Evolutionary conservation across 2,113 vertebrate genomes (phyloP), one percentile per base, ranked within the genome.

Genomic region (Polypterus senegalus): DNA sequence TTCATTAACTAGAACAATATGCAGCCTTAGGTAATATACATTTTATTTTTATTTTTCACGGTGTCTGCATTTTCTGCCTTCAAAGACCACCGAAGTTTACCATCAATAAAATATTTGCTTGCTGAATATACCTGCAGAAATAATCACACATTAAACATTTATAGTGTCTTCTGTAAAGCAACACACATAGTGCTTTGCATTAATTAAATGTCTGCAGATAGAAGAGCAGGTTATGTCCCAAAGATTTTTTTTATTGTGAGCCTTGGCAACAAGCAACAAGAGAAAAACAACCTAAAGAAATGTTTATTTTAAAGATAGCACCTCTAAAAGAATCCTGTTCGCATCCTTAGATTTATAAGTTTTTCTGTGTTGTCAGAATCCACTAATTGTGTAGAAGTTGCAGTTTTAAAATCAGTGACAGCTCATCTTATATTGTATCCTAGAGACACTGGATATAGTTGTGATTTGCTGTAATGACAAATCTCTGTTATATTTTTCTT

Each of bases 241-340:
- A 27, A 27, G 27, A 27, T 27, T 52, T 7, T 10, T 52, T 52
- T 52, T 7, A 10, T 10, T 52, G 51, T 10, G 7, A 52, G 10
- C 7, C 51, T 52, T 52, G 10, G 51, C 51, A 52, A 10, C 51
- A 52, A 52, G 51, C 51, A 52, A 10, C 51, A 52, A 52, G 51
- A 10, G 51, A 10, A 10, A 7, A 8, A 52, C 51, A 7, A 7
- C 51, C 43, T 65, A 27, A 45, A 11, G 2, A 56, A 61, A 48
- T 63, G 54, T 57, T 73, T 74, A 62, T 67, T 73, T 55, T 58
- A 56, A 71, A 56, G 65, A 47, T 10, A 72, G 64, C 45, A 60
- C 48, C 60, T 64, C 5, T 2, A 48, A 49, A 47, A 62, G 57
- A 63, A 9, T 70, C 6, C 61, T 61, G 57, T 47, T 52, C 53